Conservation (phyloP, 2,113 vertebrate species). For the Orcinus orca region DNA sequence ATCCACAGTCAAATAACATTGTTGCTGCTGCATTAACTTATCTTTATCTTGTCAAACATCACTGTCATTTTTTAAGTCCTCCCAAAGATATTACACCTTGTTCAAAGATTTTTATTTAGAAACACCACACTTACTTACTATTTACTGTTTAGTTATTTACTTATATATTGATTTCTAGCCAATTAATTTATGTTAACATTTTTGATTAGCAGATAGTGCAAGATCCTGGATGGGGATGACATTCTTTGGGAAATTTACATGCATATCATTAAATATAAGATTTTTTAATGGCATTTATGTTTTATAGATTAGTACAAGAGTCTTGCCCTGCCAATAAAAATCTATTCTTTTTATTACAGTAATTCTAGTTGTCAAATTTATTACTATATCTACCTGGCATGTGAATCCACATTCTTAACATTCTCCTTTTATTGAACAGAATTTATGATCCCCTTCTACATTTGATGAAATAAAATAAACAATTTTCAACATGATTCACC, state of each 20-base stretch:
- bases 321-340: conserved; percentile 1
- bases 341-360: not conserved
- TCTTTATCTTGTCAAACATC: not conserved
- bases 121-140: not conserved
- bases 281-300: not conserved
- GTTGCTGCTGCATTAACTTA: not conserved
- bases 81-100: not conserved
- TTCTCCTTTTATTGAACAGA: conserved; percentile 43
- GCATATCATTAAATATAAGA: not conserved
- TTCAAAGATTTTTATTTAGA: not conserved
- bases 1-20: not conserved
- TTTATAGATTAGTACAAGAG: conserved; percentile 2
- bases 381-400: not conserved
- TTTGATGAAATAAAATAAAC: conserved; percentile 48
- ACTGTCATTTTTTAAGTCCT: not conserved
- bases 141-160: not conserved
- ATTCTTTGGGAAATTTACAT: not conserved
- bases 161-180: not conserved
- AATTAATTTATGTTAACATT: not conserved
- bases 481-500: conserved; percentile 67
- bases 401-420: conserved; percentile 27
- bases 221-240: not conserved
- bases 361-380: conserved; percentile 19
- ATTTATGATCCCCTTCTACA: conserved; percentile 54
- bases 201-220: not conserved